Evolutionary conservation across 2,113 vertebrate genomes (phyloP).

Genomic region (Calcarius ornatus): DNA sequence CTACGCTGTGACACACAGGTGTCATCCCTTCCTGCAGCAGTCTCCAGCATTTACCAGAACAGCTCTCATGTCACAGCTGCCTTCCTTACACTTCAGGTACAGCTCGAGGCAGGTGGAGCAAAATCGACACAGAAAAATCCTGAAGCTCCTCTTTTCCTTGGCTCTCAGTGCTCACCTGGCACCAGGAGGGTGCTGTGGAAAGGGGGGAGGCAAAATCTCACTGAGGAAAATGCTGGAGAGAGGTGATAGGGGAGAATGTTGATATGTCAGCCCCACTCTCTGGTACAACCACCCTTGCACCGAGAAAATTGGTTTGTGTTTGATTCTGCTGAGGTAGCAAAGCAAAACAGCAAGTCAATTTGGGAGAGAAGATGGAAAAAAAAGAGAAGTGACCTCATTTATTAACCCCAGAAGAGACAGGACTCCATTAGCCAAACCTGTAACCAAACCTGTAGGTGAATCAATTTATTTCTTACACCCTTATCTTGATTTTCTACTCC

Average conservation of each 20-base stretch:
- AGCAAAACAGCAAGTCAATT: constrained; percentile 30
- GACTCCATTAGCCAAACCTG: not conserved
- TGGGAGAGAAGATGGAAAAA: constrained; percentile 9
- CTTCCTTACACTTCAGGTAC: not conserved
- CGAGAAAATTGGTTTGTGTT: constrained; percentile 17
- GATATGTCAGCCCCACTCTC: not conserved
- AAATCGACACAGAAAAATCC: not conserved
- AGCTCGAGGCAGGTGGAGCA: not conserved
- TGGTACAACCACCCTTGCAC: not conserved
- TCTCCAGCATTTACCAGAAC: not conserved
- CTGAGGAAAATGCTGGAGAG: not conserved
- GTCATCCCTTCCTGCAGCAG: not conserved
- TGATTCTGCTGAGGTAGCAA: constrained; percentile 36
- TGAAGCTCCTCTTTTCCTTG: not conserved
- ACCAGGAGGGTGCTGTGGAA: not conserved
- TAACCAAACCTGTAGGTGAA: not conserved
- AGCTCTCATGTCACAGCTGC: not conserved
- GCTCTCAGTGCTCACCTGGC: not conserved
- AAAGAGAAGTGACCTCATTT: not conserved
- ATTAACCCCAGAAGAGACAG: not conserved
- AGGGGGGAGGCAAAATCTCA: not conserved
- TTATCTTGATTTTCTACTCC: not conserved
- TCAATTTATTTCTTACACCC: not conserved
- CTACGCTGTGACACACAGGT: not conserved
- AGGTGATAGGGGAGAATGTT: not conserved